Base-by-base conservation (phyloP, 2,797 vertebrate species). In the Chaetophractus vellerosus region DNA sequence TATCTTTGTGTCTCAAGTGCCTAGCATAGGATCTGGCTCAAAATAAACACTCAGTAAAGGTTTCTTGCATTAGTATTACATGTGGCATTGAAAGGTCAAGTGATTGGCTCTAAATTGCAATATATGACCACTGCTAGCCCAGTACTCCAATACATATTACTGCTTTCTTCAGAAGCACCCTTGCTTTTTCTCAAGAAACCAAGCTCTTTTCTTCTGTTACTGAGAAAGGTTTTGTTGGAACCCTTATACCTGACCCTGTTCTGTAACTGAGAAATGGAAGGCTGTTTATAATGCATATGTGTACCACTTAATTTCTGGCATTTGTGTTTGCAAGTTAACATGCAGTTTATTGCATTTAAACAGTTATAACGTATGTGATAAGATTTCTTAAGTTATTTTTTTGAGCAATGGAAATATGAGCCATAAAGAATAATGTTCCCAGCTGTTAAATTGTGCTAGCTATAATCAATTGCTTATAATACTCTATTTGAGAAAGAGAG, bases 321-420 rank as follows among this genome's bases (percentile, higher is more conserved):
- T 97, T 97, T 96, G 90, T 97, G 82, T 96, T 96, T 93, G 83
- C 85, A 97, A 93, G 95, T 96, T 97, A 95, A 93, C 95, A 96
- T 78, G 85, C 71, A 97, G 82, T 93, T 93, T 96, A 0, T 89
- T 96, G 48, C 82, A 93, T 93, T 96, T 96, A 90, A 96, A 95
- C 97, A 96, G 95, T 86, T 97, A 71, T 96, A 96, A 96, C 75
- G 90, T 63, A 86, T 97, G 95, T 96, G 97, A 95, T 94, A 81
- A 95, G 95, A 95, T 96, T 95, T 92, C 88, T 97, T 95, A 95
- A 94, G 69, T 94, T n/a, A 64, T 95, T 92, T 97, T 95, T 45
- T 93, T 88, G 82, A 94, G 59, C 75, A 94, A 0, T 86, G n/a
- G 75, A 90, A 96, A 92, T 86, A 87, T 28, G 66, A 94, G 83